These are phyloP conservation scores for Ochotona princeps DNA, from an alignment of 2,113 vertebrate genomes.

Conservation along the genomic window DNA sequence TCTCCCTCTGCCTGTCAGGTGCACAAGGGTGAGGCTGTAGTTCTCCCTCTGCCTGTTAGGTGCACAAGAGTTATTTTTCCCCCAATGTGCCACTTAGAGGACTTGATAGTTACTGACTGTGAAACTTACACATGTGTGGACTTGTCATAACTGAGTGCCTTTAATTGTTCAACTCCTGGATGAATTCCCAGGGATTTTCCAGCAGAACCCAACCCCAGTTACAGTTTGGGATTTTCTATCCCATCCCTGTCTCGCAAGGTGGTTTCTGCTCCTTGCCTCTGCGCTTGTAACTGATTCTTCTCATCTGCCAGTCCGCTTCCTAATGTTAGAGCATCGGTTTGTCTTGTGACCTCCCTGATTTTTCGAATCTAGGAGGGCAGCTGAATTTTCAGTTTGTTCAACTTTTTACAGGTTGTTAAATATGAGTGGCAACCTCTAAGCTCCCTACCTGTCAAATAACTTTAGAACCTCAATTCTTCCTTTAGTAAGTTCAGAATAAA, in stretches of 20 bases:
- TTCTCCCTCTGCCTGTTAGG: no score
- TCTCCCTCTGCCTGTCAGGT: no score
- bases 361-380: not conserved
- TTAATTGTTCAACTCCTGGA: not conserved
- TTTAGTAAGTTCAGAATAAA: not conserved
- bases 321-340: not conserved
- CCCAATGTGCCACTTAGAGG: no score
- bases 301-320: no score
- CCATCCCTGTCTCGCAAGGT: not conserved
- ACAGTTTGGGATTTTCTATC: not conserved
- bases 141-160: not conserved
- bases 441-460: not conserved
- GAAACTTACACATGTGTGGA: no score
- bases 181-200: not conserved
- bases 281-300: not conserved
- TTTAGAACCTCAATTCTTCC: not conserved
- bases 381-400: not conserved
- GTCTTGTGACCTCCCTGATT: not conserved
- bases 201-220: not conserved
- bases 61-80: no score
- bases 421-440: not conserved
- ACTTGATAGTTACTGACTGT: no score
- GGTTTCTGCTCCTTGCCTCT: not conserved
- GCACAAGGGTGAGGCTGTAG: no score
- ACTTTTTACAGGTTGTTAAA: not conserved